Evolutionary conservation across 2,888 invertebrate genomes (phyloP).

Genomic region (Perithous albicinctus): DNA sequence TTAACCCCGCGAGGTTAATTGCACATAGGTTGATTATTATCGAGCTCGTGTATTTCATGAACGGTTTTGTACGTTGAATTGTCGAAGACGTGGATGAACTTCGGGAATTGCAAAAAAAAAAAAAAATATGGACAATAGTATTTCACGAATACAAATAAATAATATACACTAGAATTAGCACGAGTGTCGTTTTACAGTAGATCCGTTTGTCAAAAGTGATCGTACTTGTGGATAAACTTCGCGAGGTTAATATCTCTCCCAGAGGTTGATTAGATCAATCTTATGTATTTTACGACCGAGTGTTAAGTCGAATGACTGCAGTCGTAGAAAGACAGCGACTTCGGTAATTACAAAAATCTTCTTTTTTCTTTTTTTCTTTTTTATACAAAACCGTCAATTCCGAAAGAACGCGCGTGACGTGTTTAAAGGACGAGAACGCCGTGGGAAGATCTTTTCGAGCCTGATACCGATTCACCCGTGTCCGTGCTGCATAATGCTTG

Average conservation of each 20-base stretch:
- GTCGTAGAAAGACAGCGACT: background rate
- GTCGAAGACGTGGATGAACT: background rate
- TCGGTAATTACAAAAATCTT: background rate
- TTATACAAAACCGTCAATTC: constrained; percentile 1
- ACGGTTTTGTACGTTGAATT: background rate
- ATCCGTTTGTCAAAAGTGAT: no score
- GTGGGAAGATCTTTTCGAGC: constrained; percentile 43
- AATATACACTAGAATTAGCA: no score
- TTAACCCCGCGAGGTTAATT: constrained; percentile 60
- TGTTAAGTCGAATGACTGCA: background rate
- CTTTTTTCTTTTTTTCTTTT: no score
- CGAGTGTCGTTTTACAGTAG: no score
- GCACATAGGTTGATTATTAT: constrained; percentile 44
- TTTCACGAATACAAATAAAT: no score
- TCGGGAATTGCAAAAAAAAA: background rate
- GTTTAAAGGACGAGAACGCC: constrained; percentile 41
- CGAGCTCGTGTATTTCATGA: constrained; percentile 18
- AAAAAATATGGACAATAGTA: background rate
- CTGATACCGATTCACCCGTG: constrained; percentile 26
- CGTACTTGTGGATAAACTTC: no score
- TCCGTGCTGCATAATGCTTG: background rate
- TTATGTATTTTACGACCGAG: no score
- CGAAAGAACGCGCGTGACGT: constrained; percentile 19
- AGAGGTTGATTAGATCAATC: no score
- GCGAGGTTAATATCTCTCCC: no score